A percentile compares a stretch with the other conserved stretches of the same genome.
Conservation (phyloP, 2,797 vertebrate genomes). For the Danio jaintianensis region DNA sequence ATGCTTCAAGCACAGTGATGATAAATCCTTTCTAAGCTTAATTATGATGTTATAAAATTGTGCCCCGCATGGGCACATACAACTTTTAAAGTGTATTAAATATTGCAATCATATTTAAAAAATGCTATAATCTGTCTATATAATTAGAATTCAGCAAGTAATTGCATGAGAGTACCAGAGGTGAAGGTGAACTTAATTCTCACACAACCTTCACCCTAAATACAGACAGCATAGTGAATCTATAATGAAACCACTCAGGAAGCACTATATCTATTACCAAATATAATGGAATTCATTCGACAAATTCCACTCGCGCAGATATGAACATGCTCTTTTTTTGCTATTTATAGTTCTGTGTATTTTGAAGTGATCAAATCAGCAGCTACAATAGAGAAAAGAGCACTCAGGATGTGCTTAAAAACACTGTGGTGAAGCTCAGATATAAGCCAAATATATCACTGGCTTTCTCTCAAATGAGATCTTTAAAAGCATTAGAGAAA, state of each 20-base stretch:
- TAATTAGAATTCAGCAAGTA: constrained; percentile 85
- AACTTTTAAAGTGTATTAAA: constrained; percentile 89
- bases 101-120: constrained; percentile 85
- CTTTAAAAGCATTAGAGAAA: constrained; percentile 58
- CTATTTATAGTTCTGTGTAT: constrained; percentile 48
- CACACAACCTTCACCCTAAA: constrained; percentile 73
- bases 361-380: constrained; percentile 62
- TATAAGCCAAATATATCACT: constrained; percentile 36
- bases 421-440: constrained; percentile 19
- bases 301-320: constrained; percentile 68
- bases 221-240: constrained; percentile 73
- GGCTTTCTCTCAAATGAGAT: constrained; percentile 18
- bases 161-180: constrained; percentile 79
- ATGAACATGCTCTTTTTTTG: constrained; percentile 60
- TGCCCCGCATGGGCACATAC: constrained; percentile 74
- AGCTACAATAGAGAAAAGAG: constrained; percentile 47
- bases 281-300: constrained; percentile 64
- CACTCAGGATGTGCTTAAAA: constrained; percentile 47
- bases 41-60: constrained; percentile 81
- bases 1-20: constrained; percentile 79
- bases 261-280: constrained; percentile 72
- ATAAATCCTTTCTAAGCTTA: constrained; percentile 86
- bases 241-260: constrained; percentile 75
- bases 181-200: constrained; percentile 85
- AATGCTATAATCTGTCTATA: constrained; percentile 82